Conservation (phyloP, 2,113 vertebrate species). For the Corythoichthys intestinalis region DNA sequence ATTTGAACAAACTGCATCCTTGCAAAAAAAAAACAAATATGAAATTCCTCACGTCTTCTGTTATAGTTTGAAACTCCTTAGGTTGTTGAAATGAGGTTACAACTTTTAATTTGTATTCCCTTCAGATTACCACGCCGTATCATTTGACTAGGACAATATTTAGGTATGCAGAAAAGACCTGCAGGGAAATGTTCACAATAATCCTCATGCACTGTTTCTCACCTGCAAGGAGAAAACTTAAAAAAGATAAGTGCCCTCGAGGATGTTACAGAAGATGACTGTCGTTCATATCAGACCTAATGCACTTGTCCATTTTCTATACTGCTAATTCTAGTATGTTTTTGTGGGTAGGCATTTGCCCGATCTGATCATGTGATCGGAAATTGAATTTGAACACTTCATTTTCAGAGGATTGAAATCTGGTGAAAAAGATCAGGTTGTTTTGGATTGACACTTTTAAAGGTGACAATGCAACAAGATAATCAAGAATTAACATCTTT, state of each 20-base stretch:
- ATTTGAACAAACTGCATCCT: background rate
- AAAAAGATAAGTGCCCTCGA: background rate
- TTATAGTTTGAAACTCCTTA: background rate
- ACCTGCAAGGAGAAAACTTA: background rate
- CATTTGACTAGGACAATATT: slow-evolving; percentile 32
- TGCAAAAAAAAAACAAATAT: background rate
- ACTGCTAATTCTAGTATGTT: too few species aligned
- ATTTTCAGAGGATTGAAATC: too few species aligned
- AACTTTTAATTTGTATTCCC: background rate
- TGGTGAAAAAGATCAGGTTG: too few species aligned
- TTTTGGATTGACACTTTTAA: too few species aligned
- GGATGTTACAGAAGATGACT: background rate
- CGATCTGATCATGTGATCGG: too few species aligned
- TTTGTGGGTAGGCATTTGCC: too few species aligned
- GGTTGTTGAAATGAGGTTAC: background rate
- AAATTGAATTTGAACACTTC: too few species aligned
- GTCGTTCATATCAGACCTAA: background rate
- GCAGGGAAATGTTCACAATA: slow-evolving; percentile 6
- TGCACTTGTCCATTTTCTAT: background rate
- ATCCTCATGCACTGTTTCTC: background rate
- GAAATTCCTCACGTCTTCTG: background rate
- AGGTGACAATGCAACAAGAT: too few species aligned
- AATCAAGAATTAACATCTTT: too few species aligned
- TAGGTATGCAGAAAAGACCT: slow-evolving; percentile 15
- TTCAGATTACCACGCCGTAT: background rate